A percentile compares a stretch with the other conserved stretches of the same genome.
Evolutionary conservation across 2,113 vertebrate genomes (phyloP).

Genomic region (Dasyprocta punctata): DNA sequence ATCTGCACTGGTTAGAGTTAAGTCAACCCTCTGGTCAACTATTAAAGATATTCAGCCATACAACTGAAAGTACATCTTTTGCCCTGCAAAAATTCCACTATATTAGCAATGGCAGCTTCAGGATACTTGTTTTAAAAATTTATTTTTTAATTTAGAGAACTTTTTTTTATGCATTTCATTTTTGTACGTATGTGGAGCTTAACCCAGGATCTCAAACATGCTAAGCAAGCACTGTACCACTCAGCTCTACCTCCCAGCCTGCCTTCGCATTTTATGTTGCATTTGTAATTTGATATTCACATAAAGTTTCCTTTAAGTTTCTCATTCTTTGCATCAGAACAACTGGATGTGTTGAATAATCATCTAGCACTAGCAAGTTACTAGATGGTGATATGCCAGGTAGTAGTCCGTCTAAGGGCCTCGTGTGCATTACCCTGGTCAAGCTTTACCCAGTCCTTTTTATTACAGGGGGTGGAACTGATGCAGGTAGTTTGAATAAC

Average conservation of each 20-base stretch:
- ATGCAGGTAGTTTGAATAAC: background rate
- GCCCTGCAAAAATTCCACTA: background rate
- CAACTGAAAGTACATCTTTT: background rate
- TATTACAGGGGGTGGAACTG: slow-evolving; percentile 10
- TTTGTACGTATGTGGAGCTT: background rate
- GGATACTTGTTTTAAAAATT: background rate
- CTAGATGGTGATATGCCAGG: background rate
- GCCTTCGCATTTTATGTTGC: background rate
- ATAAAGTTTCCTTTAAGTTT: background rate
- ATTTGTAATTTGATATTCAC: background rate
- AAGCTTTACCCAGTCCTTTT: background rate
- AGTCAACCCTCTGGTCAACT: background rate
- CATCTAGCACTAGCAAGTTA: background rate
- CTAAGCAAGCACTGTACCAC: background rate
- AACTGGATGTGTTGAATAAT: background rate
- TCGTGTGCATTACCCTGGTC: background rate
- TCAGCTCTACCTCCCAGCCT: background rate
- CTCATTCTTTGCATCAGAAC: background rate
- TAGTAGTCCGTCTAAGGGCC: background rate
- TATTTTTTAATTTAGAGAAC: background rate
- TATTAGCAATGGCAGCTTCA: background rate
- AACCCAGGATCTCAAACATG: background rate
- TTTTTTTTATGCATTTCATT: background rate
- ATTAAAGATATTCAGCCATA: background rate
- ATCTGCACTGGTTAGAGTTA: background rate